These are phyloP conservation scores for Cephus spinipes DNA, from an alignment of 2,888 invertebrate genomes.

Conservation along the genomic window DNA sequence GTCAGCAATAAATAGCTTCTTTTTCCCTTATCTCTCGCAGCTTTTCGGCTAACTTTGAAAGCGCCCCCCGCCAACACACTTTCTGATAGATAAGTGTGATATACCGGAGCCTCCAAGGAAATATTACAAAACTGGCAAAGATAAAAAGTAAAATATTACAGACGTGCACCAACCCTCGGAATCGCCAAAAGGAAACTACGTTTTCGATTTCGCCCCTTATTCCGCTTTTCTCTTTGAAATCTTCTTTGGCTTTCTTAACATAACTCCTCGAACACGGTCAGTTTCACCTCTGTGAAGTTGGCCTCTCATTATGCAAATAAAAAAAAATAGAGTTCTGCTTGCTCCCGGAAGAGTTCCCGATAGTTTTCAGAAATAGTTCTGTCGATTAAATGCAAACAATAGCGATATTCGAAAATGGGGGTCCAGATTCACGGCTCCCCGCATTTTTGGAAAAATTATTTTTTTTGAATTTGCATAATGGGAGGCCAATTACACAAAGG, in stretches of 20 bases:
- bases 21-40: neutral
- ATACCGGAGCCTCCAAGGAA: slow-evolving; percentile 14
- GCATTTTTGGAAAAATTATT: too few species aligned
- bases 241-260: neutral
- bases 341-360: too few species aligned
- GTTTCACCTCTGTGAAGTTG: neutral
- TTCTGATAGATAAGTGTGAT: slow-evolving; percentile 24
- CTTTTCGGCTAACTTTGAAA: slow-evolving; percentile 9
- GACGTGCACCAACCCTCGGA: slow-evolving; percentile 2
- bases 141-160: slow-evolving; percentile 21
- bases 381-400: too few species aligned
- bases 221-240: neutral
- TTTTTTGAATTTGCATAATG: too few species aligned
- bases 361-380: too few species aligned
- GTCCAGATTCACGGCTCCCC: too few species aligned
- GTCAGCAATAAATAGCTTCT: neutral
- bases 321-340: too few species aligned
- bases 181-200: neutral
- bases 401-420: too few species aligned
- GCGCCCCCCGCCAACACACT: slow-evolving; percentile 2
- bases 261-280: neutral
- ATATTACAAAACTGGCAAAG: slow-evolving; percentile 20
- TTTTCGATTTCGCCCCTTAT: neutral
- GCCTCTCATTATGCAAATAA: too few species aligned
- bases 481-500: too few species aligned